Base-by-base conservation (phyloP, 2,888 invertebrate genomes). In the Plutella xylostella region DNA sequence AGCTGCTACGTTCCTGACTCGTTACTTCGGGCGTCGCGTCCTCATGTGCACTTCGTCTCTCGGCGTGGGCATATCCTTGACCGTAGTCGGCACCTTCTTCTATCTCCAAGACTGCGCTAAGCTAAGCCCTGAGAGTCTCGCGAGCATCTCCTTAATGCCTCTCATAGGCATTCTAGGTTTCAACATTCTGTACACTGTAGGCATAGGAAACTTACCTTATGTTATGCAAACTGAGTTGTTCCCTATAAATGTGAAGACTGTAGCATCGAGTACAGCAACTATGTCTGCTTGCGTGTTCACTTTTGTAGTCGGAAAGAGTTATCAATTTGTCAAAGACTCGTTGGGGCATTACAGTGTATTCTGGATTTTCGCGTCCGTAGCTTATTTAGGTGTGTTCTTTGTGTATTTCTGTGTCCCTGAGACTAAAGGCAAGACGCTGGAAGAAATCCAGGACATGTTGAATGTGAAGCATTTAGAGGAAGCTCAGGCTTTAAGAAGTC, bases 151-250 rank as follows among this genome's bases (percentile, higher is more conserved):
- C 0, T 78, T 84, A 62, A 53, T 89, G 40, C 86, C 88, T 18
- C 64, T 88, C 22, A 57, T 79, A 1, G 87, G 87, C 0, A 72
- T 89, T 1, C 61, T 88, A 38, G 66, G 85, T 9, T 89, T 88
- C 55, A 86, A 87, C 43, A 60, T 88, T 3, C 63, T 87, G n/a
- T 87, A 87, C 42, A 85, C 88, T 0, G 61, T 86, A 4, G 89
- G 89, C 0, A 67, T 89, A 21, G 87, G 87, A 1, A 88, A 87
- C 17, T 55, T 89, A 21, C 85, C 89, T 0, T 88, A 88, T 49
- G 85, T 89, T 51, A 77, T 89, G 71, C 85, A 89, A 55, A 87
- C 88, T 0, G 89, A 89, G 59, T 55, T 89, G 4, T 89, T 89
- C 54, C 87, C 89, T 0, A 86, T 87, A 0, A 88, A 88, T 49